These are phyloP conservation scores for Eriosoma lanigerum DNA, from an alignment of 1,140 invertebrate species.

Conservation along the genomic window DNA sequence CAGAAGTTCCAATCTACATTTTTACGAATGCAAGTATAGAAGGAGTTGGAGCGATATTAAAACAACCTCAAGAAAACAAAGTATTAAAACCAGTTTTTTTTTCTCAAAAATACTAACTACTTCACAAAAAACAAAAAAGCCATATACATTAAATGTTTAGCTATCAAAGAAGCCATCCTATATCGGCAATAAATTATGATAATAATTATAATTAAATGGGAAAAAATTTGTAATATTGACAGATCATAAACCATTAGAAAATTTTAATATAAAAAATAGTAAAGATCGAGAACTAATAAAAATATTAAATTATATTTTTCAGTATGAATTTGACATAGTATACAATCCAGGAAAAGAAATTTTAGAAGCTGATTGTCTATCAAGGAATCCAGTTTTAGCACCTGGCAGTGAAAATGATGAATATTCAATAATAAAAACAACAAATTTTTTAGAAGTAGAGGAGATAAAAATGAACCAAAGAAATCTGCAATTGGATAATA, in stretches of 20 bases:
- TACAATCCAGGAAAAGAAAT: slow-evolving; percentile 54
- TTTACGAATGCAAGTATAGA: neutral
- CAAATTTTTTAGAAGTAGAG: slow-evolving; percentile 52
- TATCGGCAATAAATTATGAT: slow-evolving; percentile 59
- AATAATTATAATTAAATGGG: too few species aligned
- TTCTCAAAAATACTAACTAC: slow-evolving; percentile 57
- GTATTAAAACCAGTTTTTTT: slow-evolving; percentile 54
- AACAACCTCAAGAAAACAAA: slow-evolving; percentile 56
- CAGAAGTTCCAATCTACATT: neutral
- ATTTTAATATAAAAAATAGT: slow-evolving; percentile 57
- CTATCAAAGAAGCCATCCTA: slow-evolving; percentile 58
- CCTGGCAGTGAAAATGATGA: slow-evolving; percentile 49
- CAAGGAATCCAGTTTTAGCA: slow-evolving; percentile 54
- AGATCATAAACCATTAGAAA: slow-evolving; percentile 59
- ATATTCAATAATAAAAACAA: slow-evolving; percentile 49
- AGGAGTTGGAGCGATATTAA: slow-evolving; percentile 55
- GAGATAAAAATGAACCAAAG: slow-evolving; percentile 52
- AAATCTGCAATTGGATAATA: neutral
- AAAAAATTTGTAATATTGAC: slow-evolving; percentile 56
- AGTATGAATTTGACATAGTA: slow-evolving; percentile 56
- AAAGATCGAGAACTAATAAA: slow-evolving; percentile 57
- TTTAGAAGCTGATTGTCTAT: slow-evolving; percentile 54
- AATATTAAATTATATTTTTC: slow-evolving; percentile 57
- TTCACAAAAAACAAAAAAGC: slow-evolving; percentile 56
- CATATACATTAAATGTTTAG: slow-evolving; percentile 57